Base-by-base conservation (phyloP, 2,888 invertebrate species). In the Trisateles emortualis region DNA sequence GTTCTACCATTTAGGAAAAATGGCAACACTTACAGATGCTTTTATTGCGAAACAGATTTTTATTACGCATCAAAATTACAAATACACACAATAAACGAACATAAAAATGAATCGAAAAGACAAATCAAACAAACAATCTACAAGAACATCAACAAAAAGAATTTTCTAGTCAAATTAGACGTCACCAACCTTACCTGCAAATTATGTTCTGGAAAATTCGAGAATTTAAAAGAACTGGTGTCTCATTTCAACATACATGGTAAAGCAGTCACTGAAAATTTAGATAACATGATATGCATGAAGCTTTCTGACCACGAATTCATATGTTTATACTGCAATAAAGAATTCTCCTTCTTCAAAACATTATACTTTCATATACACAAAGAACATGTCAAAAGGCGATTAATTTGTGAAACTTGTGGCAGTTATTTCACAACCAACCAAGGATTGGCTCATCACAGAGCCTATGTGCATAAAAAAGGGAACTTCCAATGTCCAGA, bases 1-100 rank as follows among this genome's bases (percentile, higher is more conserved):
- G 63, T 55, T 5, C 44, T 59, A 24, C 69, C 69, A 0, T 69
- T 69, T 17, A 38, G 52, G 10, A 55, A 49, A 32, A 42, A 57
- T 19, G 61, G 62, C 0, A 68, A 40, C 16, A 51, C 44, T 13
- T 65, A 59, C 17, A 61, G 41, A 36, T 69, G 68, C n/a, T 69
- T 68, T 35, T 65, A 53, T 29, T 69, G 69, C 16, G 32, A 49
- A 11, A 50, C 8, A 0, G 29, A 22, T n/a, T 60, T 49, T 29
- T 40, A 45, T 1, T 43, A 55, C 26, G 44, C 51, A 0, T 56
- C 58, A 0, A 46, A 60, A 16, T 29, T 68, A 26, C 58, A 29
- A 39, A 17, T 26, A 0, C 68, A 68, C 22, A 64, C 57, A 0
- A 5, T 16, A 5, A 43, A 14, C 0, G 1, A 39, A 3, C 67